phyloP scores from a whole-genome alignment of 92 coral and sea anemone species.

The Parazoanthus atlanticus region DNA sequence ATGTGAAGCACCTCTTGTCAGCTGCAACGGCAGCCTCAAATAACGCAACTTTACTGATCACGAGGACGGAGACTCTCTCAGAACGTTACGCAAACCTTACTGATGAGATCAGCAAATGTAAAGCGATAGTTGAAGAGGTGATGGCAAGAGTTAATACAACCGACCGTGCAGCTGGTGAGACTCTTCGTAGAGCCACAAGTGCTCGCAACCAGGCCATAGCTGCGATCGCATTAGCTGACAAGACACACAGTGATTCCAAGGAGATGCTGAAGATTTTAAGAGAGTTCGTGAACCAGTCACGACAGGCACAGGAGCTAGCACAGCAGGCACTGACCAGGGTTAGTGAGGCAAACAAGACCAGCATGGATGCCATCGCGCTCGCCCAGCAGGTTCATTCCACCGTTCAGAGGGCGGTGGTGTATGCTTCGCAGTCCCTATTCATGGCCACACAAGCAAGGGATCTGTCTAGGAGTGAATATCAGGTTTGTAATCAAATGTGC shows the following conservation, averaged over 20 bases:
- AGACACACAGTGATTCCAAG: slow-evolving; percentile 71
- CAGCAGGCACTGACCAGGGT: slow-evolving; percentile 66
- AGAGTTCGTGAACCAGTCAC: slow-evolving; percentile 68
- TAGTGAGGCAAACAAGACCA: slow-evolving; percentile 67
- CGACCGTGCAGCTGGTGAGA: slow-evolving; percentile 46
- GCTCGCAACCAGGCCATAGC: slow-evolving; percentile 65
- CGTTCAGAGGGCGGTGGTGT: slow-evolving; percentile 67
- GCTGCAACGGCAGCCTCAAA: slow-evolving; percentile 45
- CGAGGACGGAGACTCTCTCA: slow-evolving; percentile 42
- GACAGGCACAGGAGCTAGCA: slow-evolving; percentile 74
- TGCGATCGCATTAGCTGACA: slow-evolving; percentile 77
- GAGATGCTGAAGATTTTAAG: slow-evolving; percentile 72
- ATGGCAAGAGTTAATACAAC: slow-evolving; percentile 42
- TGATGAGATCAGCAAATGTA: slow-evolving; percentile 50
- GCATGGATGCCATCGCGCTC: slow-evolving; percentile 70
- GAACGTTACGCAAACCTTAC: slow-evolving; percentile 50
- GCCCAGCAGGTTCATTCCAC: slow-evolving; percentile 70
- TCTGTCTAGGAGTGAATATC: slow-evolving; percentile 70
- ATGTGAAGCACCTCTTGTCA: slow-evolving; percentile 48
- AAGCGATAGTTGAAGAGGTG: slow-evolving; percentile 42
- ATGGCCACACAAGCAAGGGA: slow-evolving; percentile 65
- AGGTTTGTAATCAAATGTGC: slow-evolving; percentile 57
- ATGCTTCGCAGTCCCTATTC: slow-evolving; percentile 55
- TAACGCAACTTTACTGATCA: slow-evolving; percentile 51
- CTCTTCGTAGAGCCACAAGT: slow-evolving; percentile 65